phyloP scores from a whole-genome alignment of 2,888 invertebrate species.

The Mactromeris polynyma region DNA sequence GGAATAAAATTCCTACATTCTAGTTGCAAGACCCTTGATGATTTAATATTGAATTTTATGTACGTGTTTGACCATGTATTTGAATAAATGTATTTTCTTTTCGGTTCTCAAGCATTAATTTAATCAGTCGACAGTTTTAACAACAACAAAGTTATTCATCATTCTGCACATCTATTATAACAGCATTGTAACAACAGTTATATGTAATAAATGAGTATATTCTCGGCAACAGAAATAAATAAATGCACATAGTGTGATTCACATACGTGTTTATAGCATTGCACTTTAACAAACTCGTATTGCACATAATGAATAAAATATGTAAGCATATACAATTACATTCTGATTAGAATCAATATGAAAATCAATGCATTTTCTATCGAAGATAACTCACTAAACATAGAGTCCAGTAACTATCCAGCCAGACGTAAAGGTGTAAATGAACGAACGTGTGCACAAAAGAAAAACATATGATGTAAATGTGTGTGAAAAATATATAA shows the following conservation, averaged over 20 bases:
- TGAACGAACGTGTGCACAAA: background rate
- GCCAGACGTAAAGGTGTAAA: background rate
- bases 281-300: background rate
- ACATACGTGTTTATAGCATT: background rate
- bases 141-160: too few species aligned
- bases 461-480: background rate
- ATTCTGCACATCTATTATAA: background rate
- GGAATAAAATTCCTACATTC: too few species aligned
- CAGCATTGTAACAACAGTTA: background rate
- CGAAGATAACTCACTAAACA: background rate
- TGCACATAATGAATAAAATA: background rate
- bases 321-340: too few species aligned
- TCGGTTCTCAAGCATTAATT: too few species aligned
- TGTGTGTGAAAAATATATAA: background rate
- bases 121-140: too few species aligned
- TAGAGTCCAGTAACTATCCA: background rate
- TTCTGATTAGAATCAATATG: background rate
- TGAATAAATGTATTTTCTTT: too few species aligned
- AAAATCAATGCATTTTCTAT: background rate
- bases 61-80: too few species aligned
- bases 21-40: too few species aligned
- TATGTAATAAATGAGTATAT: background rate
- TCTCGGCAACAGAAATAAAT: background rate
- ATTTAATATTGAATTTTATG: too few species aligned
- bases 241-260: background rate